Evolutionary conservation across 1,140 invertebrate species (phyloP).

Genomic region (Caligus rogercresseyi): DNA sequence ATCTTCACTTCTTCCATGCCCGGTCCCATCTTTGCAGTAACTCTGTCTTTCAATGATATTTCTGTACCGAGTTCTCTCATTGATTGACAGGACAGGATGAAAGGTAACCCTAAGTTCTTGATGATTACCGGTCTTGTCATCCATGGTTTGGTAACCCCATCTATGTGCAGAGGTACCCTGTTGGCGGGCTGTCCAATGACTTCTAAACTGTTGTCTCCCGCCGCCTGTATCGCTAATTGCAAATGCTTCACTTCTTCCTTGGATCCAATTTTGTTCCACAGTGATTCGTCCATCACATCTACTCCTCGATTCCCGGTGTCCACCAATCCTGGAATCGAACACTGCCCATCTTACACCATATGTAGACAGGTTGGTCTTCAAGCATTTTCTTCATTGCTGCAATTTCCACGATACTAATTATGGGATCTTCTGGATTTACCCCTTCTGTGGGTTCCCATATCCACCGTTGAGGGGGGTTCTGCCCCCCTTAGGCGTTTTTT

Average conservation of each 20-base stretch:
- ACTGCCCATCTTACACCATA: background rate
- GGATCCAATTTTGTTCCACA: background rate
- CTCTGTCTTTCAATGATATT: too few species aligned
- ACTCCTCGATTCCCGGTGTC: background rate
- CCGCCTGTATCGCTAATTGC: background rate
- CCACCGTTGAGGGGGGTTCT: background rate
- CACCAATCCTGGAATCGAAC: background rate
- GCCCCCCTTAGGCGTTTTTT: background rate
- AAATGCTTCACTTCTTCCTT: background rate
- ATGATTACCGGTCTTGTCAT: too few species aligned
- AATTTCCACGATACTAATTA: background rate
- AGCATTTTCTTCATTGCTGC: background rate
- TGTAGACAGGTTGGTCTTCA: background rate
- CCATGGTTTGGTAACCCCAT: too few species aligned
- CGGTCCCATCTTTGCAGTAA: too few species aligned
- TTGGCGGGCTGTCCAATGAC: background rate
- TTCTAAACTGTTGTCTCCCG: background rate
- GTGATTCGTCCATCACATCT: background rate
- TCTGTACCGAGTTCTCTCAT: too few species aligned
- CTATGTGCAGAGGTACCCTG: too few species aligned
- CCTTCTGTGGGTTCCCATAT: background rate
- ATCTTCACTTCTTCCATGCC: too few species aligned
- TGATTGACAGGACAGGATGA: too few species aligned
- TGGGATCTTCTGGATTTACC: background rate
- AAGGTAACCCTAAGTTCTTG: too few species aligned